Evolutionary conservation across 2,888 invertebrate genomes (phyloP).

Genomic region (Heptascelio sp.): DNA sequence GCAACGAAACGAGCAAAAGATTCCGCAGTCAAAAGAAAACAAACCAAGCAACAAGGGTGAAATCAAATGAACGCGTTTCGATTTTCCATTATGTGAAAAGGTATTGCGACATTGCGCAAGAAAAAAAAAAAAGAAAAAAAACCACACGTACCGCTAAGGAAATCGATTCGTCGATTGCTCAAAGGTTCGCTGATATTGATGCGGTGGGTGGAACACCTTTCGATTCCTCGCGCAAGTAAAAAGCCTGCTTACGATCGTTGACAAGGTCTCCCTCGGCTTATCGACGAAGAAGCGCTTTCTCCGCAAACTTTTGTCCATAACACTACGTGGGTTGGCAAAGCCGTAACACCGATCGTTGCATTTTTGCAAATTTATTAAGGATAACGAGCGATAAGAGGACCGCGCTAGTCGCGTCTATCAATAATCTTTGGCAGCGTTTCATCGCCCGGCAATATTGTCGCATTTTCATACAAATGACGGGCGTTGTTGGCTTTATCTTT

Average conservation of each 20-base stretch:
- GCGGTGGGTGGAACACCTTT: conserved; percentile 45
- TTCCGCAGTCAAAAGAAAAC: not conserved
- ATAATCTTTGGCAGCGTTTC: conserved; percentile 29
- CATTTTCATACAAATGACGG: conserved; percentile 62
- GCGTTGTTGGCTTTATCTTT: conserved; percentile 35
- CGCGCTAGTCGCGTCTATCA: conserved; percentile 46
- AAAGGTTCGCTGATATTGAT: not conserved
- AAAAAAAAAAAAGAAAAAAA: no score
- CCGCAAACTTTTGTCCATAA: conserved; percentile 43
- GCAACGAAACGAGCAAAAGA: not conserved
- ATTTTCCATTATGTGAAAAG: conserved; percentile 10
- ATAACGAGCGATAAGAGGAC: conserved; percentile 61
- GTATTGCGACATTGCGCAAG: no score
- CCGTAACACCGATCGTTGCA: conserved; percentile 28
- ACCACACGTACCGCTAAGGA: not conserved
- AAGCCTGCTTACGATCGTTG: conserved; percentile 52
- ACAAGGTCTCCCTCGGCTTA: conserved; percentile 61
- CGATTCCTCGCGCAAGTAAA: conserved; percentile 38
- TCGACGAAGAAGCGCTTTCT: conserved; percentile 69
- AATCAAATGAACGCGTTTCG: no score
- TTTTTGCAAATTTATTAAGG: conserved; percentile 48
- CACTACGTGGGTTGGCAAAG: conserved; percentile 52
- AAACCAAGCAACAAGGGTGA: not conserved
- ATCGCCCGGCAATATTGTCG: conserved; percentile 42
- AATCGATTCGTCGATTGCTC: not conserved